Percentiles rank a stretch among this genome's conserved stretches.
These are phyloP conservation scores for Baryphthengus martii DNA, from an alignment of 2,113 vertebrate genomes.

Conservation along the genomic window DNA sequence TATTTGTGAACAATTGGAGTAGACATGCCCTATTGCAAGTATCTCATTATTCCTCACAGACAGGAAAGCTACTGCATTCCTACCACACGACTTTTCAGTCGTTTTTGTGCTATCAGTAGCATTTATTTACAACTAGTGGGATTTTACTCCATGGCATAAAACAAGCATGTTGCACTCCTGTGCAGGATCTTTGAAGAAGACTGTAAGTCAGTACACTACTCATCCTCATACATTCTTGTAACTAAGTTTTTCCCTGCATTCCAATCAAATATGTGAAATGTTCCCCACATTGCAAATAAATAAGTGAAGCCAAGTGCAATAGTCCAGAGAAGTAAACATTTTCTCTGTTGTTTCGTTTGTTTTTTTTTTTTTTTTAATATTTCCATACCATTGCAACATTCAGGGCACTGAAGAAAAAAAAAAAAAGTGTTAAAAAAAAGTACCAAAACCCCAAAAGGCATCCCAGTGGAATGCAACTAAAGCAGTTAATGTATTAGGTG, in stretches of 20 bases:
- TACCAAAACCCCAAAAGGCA: not conserved
- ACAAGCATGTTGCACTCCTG: not conserved
- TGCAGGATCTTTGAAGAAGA: not conserved
- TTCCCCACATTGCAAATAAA: not conserved
- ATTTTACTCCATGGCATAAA: not conserved
- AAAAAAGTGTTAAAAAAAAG: not conserved
- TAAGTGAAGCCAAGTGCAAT: not conserved
- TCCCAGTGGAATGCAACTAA: not conserved
- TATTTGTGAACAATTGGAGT: not conserved
- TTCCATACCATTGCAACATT: not conserved
- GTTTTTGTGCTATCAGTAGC: not conserved
- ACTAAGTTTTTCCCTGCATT: not conserved
- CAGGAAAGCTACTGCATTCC: not conserved
- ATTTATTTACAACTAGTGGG: not conserved
- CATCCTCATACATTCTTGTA: not conserved
- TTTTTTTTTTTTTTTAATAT: not conserved
- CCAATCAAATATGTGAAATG: not conserved
- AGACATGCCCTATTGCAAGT: not conserved
- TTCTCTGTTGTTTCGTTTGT: not conserved
- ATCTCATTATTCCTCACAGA: not conserved
- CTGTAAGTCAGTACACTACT: not conserved
- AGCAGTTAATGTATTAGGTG: not conserved
- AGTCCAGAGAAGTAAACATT: not conserved
- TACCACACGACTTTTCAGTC: not conserved
- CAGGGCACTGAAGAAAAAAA: not conserved